These are phyloP conservation scores for Dicaeum eximium DNA, from an alignment of 2,113 vertebrate genomes.

Conservation along the genomic window DNA sequence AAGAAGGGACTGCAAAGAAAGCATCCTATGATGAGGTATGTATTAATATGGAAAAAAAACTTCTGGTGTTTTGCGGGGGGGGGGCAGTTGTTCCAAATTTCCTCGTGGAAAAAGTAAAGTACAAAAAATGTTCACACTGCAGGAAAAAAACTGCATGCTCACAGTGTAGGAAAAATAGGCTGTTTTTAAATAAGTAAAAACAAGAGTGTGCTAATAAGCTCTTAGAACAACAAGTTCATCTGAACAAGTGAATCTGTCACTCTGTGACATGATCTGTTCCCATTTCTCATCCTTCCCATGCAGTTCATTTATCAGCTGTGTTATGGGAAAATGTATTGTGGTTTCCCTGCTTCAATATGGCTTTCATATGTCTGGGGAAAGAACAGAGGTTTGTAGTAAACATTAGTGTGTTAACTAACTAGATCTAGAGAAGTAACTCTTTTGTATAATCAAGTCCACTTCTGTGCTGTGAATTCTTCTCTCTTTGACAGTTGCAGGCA, in stretches of 20 bases:
- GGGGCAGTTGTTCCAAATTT: not conserved
- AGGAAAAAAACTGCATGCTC: no score
- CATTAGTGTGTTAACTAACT: not conserved
- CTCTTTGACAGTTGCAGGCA: conserved; percentile 79
- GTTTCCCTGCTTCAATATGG: not conserved
- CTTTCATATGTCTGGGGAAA: not conserved
- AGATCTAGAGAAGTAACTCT: not conserved
- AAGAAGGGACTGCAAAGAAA: conserved; percentile 88
- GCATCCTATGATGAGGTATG: conserved; percentile 83
- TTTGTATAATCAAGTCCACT: not conserved
- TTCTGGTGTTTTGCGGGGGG: not conserved
- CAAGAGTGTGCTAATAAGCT: not conserved
- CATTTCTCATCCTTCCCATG: not conserved
- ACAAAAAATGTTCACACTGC: not conserved
- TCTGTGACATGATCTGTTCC: not conserved
- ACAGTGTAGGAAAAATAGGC: not conserved
- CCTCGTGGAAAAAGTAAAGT: not conserved
- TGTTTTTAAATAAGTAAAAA: not conserved
- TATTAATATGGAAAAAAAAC: not conserved
- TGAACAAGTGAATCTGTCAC: not conserved
- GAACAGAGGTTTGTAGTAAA: not conserved
- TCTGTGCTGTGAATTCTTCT: conserved; percentile 23
- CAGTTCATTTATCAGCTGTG: not conserved
- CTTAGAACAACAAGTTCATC: not conserved
- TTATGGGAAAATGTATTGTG: not conserved